Conservation (phyloP, 2,888 invertebrate genomes). For the Bruchidius siliquastri region DNA sequence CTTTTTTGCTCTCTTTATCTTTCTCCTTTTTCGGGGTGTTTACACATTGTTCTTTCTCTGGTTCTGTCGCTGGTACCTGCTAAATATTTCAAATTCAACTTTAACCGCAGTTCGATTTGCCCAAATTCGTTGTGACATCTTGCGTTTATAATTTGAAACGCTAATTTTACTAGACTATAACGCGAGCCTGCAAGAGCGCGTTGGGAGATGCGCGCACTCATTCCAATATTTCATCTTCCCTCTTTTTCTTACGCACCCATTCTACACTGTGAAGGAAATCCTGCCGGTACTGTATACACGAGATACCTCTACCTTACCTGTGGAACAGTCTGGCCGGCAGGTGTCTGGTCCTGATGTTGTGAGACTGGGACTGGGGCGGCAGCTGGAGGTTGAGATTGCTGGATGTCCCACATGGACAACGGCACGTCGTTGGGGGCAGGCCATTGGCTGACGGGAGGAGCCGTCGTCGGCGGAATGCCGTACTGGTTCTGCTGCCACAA, state of each 20-base stretch:
- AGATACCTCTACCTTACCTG: background rate
- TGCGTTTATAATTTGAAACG: too few relatives aligned
- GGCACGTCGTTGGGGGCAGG: constrained; percentile 29
- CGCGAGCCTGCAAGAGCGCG: too few relatives aligned
- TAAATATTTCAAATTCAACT: background rate
- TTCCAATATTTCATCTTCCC: too few relatives aligned
- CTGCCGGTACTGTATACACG: too few relatives aligned
- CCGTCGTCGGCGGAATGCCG: constrained; percentile 20
- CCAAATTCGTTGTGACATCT: too few relatives aligned
- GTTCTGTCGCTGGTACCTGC: background rate
- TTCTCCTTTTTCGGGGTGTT: constrained; percentile 20
- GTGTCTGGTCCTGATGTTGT: background rate
- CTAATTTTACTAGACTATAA: too few relatives aligned
- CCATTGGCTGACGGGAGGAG: constrained; percentile 30
- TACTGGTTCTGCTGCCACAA: constrained; percentile 44
- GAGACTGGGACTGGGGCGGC: background rate
- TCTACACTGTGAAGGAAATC: too few relatives aligned
- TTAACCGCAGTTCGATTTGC: too few relatives aligned
- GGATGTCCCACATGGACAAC: constrained; percentile 42
- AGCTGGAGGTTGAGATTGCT: constrained; percentile 13
- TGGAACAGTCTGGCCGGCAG: background rate
- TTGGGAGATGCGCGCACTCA: too few relatives aligned
- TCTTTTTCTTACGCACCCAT: too few relatives aligned
- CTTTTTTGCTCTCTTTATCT: constrained; percentile 28
- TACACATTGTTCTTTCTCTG: constrained; percentile 22